phyloP scores from a whole-genome alignment of 1,140 invertebrate species.

The Marisa cornuarietis region DNA sequence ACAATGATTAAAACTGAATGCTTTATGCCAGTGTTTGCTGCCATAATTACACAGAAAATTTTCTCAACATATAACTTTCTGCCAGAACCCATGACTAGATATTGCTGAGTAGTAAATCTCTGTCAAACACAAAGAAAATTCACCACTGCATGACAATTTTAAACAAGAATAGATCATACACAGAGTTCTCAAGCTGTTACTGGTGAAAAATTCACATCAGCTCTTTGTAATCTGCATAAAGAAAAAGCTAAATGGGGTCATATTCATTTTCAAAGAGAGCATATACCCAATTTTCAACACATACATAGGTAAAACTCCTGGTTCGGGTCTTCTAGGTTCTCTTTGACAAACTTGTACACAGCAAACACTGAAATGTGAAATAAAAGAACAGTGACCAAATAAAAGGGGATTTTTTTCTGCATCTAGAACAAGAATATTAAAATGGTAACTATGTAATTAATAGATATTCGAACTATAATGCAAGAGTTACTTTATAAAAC shows the following conservation, averaged over 20 bases:
- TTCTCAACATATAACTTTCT: too few species aligned
- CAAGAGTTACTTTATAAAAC: background rate
- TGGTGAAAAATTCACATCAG: background rate
- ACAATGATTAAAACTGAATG: too few species aligned
- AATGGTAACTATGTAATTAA: background rate
- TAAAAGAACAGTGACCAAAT: background rate
- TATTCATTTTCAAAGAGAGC: background rate
- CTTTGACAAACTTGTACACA: slow-evolving; percentile 77
- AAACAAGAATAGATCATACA: background rate
- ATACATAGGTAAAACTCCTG: slow-evolving; percentile 80
- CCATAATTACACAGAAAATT: too few species aligned
- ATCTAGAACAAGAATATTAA: background rate
- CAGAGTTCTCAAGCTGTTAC: background rate
- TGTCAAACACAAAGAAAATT: too few species aligned
- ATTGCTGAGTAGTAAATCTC: too few species aligned
- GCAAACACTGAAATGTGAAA: slow-evolving; percentile 66
- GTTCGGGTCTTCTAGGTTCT: slow-evolving; percentile 72
- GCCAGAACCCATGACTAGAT: too few species aligned
- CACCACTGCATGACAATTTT: background rate
- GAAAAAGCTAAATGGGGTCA: background rate
- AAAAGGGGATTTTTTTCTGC: background rate
- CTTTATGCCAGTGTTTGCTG: too few species aligned
- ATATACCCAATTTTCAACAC: slow-evolving; percentile 50
- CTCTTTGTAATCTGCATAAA: background rate
- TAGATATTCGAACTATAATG: background rate